Percentiles rank a stretch among this genome's conserved stretches.
These are phyloP conservation scores for Neosalanx taihuensis DNA, from an alignment of 2,797 vertebrate genomes.

Conservation along the genomic window DNA sequence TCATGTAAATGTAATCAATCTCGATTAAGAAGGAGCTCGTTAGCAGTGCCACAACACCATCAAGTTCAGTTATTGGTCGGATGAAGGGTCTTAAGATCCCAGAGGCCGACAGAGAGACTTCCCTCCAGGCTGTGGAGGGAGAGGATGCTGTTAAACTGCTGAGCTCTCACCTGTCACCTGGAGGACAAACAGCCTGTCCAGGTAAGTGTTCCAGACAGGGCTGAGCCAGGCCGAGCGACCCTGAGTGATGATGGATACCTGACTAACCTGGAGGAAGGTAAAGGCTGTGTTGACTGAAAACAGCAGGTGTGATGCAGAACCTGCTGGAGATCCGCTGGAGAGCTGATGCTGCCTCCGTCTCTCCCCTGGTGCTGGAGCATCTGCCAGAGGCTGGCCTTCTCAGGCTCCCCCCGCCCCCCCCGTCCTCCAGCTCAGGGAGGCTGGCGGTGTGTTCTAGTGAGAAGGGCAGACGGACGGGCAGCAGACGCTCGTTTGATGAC, in stretches of 20 bases:
- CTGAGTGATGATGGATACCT: neutral
- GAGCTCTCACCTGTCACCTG: neutral
- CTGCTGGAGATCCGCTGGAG: slow-evolving; percentile 19
- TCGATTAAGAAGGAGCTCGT: slow-evolving; percentile 66
- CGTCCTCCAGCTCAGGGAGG: slow-evolving; percentile 17
- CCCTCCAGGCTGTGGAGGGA: slow-evolving; percentile 9
- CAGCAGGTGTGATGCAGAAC: neutral
- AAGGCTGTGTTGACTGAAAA: neutral
- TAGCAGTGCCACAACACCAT: slow-evolving; percentile 59
- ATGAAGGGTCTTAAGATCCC: slow-evolving; percentile 57
- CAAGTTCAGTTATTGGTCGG: slow-evolving; percentile 62
- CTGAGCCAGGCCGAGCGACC: neutral
- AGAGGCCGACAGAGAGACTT: slow-evolving; percentile 52
- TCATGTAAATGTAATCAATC: slow-evolving; percentile 72
- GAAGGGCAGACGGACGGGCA: slow-evolving; percentile 40
- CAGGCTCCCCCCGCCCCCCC: neutral
- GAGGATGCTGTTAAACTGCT: neutral
- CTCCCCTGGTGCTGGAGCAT: slow-evolving; percentile 28
- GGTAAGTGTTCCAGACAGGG: slow-evolving; percentile 10
- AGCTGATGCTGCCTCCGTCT: neutral
- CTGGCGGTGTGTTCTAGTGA: slow-evolving; percentile 34
- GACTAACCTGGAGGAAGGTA: neutral
- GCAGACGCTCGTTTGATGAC: neutral
- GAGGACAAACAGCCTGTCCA: slow-evolving; percentile 16
- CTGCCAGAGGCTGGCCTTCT: neutral